phyloP scores from a whole-genome alignment of 2,113 vertebrate genomes.

The Ophiodon elongatus region DNA sequence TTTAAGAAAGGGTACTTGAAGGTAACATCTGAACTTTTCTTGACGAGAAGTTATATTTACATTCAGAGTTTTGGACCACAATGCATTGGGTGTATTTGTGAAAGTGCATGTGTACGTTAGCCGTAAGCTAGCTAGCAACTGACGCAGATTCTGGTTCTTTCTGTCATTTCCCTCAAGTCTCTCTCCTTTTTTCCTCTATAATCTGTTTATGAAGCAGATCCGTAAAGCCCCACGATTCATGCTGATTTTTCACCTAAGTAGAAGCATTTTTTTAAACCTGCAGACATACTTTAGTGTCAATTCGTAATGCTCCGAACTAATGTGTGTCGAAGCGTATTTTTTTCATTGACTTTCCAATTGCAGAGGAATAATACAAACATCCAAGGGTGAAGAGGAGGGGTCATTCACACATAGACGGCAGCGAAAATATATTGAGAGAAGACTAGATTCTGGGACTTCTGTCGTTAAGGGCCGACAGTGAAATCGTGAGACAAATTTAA shows the following conservation, averaged over 20 bases:
- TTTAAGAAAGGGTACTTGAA: background rate
- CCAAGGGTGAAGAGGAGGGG: no score
- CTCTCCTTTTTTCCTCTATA: background rate
- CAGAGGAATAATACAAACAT: no score
- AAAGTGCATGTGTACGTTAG: background rate
- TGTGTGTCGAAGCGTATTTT: background rate
- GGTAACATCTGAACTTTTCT: background rate
- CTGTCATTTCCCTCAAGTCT: background rate
- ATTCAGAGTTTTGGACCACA: background rate
- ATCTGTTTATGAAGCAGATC: background rate
- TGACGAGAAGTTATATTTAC: background rate
- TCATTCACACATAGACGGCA: background rate
- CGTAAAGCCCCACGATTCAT: background rate
- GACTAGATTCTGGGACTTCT: background rate
- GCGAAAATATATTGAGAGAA: no score
- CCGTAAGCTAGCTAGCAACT: background rate
- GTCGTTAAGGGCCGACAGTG: no score
- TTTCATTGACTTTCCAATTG: background rate
- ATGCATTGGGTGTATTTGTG: background rate
- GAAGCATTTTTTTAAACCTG: background rate
- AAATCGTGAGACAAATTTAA: background rate
- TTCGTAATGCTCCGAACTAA: background rate
- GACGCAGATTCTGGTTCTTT: background rate
- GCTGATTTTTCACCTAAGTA: background rate
- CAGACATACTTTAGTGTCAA: background rate